Evolutionary conservation across 2,113 vertebrate genomes (phyloP).

Genomic region (Ornithorhynchus anatinus): DNA sequence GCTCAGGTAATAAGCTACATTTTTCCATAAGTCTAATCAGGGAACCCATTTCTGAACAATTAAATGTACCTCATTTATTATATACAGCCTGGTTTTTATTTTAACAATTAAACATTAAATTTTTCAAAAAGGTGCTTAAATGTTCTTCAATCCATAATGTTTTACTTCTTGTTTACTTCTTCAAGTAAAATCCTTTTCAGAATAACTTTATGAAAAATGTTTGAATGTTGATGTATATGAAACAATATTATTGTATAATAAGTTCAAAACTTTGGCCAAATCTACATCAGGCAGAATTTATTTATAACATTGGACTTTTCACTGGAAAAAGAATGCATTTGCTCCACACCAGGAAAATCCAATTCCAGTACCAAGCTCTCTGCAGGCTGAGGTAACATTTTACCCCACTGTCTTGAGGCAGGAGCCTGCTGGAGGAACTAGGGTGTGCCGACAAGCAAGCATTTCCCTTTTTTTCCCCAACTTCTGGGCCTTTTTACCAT

Average conservation of each 20-base stretch:
- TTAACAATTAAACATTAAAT: constrained; percentile 4
- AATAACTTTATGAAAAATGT: constrained; percentile 28
- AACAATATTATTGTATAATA: neutral
- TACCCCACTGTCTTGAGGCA: no score
- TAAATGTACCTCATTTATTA: constrained; percentile 51
- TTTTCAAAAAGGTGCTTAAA: neutral
- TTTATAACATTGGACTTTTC: no score
- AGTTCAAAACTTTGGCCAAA: neutral
- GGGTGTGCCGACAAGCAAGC: no score
- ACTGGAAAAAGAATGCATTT: no score
- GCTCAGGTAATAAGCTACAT: constrained; percentile 28
- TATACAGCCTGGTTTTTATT: constrained; percentile 26
- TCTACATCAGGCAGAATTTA: no score
- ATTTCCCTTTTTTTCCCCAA: no score
- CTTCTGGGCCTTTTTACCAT: no score
- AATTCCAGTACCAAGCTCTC: no score
- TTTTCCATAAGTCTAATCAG: constrained; percentile 12
- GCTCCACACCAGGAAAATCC: no score
- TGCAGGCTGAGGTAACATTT: no score
- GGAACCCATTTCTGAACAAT: constrained; percentile 8
- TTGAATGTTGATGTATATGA: constrained; percentile 14
- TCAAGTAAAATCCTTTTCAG: constrained; percentile 42
- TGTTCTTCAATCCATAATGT: neutral
- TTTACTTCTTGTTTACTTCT: constrained; percentile 9
- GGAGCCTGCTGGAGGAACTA: no score